Base-by-base conservation (phyloP, 2,113 vertebrate species). In the Athene noctua region DNA sequence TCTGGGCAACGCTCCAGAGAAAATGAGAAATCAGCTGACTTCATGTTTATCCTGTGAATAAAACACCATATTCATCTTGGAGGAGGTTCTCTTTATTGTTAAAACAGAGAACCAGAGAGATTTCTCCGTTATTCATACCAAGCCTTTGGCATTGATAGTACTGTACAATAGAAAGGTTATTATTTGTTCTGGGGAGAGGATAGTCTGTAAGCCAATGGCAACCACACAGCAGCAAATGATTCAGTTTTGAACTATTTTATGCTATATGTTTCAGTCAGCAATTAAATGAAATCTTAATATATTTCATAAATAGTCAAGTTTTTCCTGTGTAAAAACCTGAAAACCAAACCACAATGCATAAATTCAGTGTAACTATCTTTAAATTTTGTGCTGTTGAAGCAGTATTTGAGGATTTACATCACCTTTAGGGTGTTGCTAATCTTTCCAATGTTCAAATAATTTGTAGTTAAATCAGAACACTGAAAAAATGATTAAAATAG, bases 21-120 rank as follows among this genome's bases (percentile, higher is more conserved):
- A 30, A 57, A 68, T 32, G 21, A 52, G 71, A 96, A 95, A 90
- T 90, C 96, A 96, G 40, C 46, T 94, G 92, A 94, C 75, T 96
- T 96, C 66, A 46, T 1, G 5, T 80, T 32, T 96, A 27, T 1
- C 0, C 0, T 1, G 5, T 72, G 58, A 57, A 65, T 32, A 54
- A 82, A 72, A 15, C 7, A 51, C 5, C 2, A 3, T 4, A 32
- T 27, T 40, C 1, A 0, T 20, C 29, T 46, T 23, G 11, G 21
- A 61, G 40, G 13, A 67, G 19, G 40, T 66, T 67, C 38, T 67
- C 11, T 59, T 75, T 75, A 52, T 10, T 65, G 26, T 26, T 81
- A 47, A 89, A 75, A 34, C 2, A n/a, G 7, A 81, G 1, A 49
- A 5, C 1, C 1, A 30, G 21, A 74, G 44, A 54, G 8, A 42